Evolutionary conservation across 2,113 vertebrate genomes (phyloP).

Genomic region (Pterocles burchelli): DNA sequence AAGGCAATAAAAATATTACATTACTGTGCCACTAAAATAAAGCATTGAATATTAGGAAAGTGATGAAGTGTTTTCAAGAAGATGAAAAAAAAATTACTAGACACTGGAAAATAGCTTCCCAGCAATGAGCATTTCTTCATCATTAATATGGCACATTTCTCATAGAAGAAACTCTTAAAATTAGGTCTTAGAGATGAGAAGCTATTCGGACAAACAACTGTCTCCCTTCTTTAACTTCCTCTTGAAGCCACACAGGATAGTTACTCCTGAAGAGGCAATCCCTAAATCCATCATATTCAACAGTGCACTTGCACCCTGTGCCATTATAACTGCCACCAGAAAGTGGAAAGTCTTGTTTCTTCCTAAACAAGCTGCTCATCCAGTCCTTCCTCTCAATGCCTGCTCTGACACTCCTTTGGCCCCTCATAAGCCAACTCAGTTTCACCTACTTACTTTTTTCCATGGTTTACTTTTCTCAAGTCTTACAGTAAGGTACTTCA

Average conservation of each 20-base stretch:
- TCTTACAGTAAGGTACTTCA: neutral
- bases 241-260: neutral
- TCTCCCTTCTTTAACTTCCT: neutral
- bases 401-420: neutral
- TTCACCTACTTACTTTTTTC: neutral
- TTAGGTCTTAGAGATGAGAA: neutral
- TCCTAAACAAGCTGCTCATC: neutral
- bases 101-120: neutral
- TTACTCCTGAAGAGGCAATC: neutral
- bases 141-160: neutral
- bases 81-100: neutral
- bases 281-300: neutral
- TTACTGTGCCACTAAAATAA: neutral
- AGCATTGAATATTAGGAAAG: neutral
- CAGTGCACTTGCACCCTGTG: neutral
- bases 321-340: neutral
- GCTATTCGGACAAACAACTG: neutral
- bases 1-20: neutral
- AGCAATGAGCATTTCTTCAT: neutral
- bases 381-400: neutral
- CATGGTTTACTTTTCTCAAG: neutral
- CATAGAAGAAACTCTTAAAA: neutral
- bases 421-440: neutral
- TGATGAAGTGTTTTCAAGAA: neutral
- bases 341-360: neutral